Base-by-base conservation (phyloP, 2,888 invertebrate genomes). In the Siphonodentalium dalli region DNA sequence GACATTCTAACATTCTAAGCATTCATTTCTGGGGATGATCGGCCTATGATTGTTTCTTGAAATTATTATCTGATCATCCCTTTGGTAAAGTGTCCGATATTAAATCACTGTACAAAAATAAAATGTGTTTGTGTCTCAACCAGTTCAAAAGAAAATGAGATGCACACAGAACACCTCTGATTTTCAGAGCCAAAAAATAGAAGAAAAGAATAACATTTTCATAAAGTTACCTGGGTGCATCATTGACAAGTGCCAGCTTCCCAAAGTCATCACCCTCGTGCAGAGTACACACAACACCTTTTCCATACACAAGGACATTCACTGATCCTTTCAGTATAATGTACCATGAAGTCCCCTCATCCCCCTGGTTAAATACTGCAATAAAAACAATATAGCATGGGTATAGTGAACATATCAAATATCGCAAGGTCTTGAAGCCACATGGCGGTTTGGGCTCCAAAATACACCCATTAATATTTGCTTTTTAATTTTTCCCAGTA, bases 251-350 rank as follows among this genome's bases (percentile, higher is more conserved):
- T 38, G 91, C 91, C 69, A 92, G 84, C 84, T 92, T 92, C 45
- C 92, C 92, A 81, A 92, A 92, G 83, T 92, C 92, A 82, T 92
- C 92, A 53, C 91, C 90, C 82, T 91, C 91, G 76, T 89, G 88
- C 33, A 92, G 84, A 37, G 89, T 89, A 66, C 90, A 90, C 29
- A 92, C 91, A 13, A 89, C 87, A 41, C 91, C 91, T 85, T 91
- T 91, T 58, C 90, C 91, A 78, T 90, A 88, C 66, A 91, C 91
- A 64, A 89, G 89, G 52, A 92, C 91, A 79, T 91, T 90, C 38
- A 92, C 91, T 6, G 90, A 90, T 38, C 91, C 92, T 72, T 88
- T 87, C 49, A 91, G 85, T 64, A 92, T 87, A 63, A 92, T 90
- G 81, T 90, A 92, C 91, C 91, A 92, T 38, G 89, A 90, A 67